Percentiles rank a stretch among this genome's conserved stretches.
Evolutionary conservation across 2,797 vertebrate species (phyloP).

Genomic region (Crocidura indochinensis): DNA sequence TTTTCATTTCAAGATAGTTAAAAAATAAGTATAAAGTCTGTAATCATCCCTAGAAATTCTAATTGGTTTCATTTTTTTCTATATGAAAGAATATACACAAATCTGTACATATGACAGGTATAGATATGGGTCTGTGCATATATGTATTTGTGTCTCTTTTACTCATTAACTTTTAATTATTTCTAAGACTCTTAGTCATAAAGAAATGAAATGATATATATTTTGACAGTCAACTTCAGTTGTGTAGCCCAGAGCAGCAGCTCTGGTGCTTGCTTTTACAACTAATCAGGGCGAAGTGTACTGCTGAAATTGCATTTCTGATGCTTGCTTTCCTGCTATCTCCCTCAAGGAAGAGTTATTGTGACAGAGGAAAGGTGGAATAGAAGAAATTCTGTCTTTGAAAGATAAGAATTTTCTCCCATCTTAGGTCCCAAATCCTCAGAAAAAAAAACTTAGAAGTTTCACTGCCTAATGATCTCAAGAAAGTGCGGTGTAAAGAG

Average conservation of each 20-base stretch:
- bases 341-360: constrained; percentile 30
- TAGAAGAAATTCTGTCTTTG: constrained; percentile 47
- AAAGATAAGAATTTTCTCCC: constrained; percentile 44
- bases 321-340: constrained; percentile 30
- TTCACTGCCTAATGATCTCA: neutral
- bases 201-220: neutral
- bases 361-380: constrained; percentile 13
- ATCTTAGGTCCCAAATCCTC: neutral
- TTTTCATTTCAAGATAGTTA: constrained; percentile 32
- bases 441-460: constrained; percentile 57
- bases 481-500: fast-evolving
- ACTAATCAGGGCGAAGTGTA: constrained; percentile 9
- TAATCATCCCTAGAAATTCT: neutral
- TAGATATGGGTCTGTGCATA: neutral
- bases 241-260: neutral
- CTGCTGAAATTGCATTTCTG: constrained; percentile 66
- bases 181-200: neutral
- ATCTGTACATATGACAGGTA: neutral
- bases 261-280: constrained; percentile 6
- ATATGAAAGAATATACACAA: neutral
- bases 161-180: neutral
- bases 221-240: constrained; percentile 53
- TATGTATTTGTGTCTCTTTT: no score
- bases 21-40: constrained; percentile 29
- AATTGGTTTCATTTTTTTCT: neutral